These are phyloP conservation scores for Bombus picipes DNA, from an alignment of 1,140 invertebrate species.

Conservation along the genomic window DNA sequence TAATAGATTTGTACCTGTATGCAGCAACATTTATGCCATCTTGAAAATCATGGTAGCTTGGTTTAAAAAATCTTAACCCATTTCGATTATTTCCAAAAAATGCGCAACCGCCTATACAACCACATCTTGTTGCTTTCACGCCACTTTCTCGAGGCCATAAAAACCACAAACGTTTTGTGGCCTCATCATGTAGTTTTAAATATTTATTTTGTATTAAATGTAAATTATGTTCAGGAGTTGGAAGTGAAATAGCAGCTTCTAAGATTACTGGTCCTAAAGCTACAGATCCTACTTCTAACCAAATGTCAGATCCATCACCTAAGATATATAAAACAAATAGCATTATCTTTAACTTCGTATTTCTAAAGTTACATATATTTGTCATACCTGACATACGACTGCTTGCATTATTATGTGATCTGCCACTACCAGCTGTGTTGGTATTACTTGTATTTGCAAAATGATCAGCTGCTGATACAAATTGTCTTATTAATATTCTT, in stretches of 20 bases:
- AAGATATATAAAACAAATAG: neutral
- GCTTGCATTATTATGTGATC: conserved; percentile 80
- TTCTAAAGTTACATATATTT: neutral
- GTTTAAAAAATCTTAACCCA: conserved; percentile 94
- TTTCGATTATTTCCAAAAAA: conserved; percentile 97
- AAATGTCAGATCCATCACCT: conserved; percentile 87
- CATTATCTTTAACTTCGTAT: neutral
- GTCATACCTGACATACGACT: conserved; percentile 76
- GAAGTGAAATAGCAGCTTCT: conserved; percentile 94
- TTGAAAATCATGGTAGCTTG: conserved; percentile 89
- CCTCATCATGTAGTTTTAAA: conserved; percentile 93
- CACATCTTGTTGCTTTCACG: conserved; percentile 89
- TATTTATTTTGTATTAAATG: conserved; percentile 91
- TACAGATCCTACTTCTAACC: conserved; percentile 96
- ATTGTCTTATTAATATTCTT: conserved; percentile 89
- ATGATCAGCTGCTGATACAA: conserved; percentile 84
- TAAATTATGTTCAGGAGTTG: conserved; percentile 88
- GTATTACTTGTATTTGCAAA: conserved; percentile 83
- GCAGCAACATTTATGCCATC: conserved; percentile 92
- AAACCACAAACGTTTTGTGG: conserved; percentile 96
- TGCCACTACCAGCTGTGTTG: conserved; percentile 84
- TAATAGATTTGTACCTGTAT: conserved; percentile 84
- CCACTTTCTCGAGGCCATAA: conserved; percentile 91
- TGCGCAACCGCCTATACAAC: conserved; percentile 95
- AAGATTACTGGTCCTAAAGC: conserved; percentile 94